These are phyloP conservation scores for Burhinus oedicnemus DNA, from an alignment of 2,113 vertebrate species.

Conservation along the genomic window DNA sequence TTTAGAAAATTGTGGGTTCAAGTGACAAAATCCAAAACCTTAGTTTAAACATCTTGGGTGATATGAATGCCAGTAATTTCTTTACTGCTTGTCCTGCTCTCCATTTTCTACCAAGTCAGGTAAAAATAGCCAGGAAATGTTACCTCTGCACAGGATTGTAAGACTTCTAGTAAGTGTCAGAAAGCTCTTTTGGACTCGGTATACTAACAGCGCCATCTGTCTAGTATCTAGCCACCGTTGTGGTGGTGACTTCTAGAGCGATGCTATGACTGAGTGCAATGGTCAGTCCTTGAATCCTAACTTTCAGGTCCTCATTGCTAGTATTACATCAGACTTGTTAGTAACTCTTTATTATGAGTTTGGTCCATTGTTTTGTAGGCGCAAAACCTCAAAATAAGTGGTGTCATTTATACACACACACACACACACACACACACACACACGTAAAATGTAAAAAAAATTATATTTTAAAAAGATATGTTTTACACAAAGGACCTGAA, in stretches of 20 bases:
- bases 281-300: background rate
- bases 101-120: background rate
- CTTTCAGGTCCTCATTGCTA: background rate
- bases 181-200: background rate
- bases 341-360: background rate
- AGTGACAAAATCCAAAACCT: background rate
- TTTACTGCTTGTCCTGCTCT: background rate
- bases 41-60: background rate
- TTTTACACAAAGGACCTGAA: background rate
- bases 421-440: too few relatives aligned
- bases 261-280: background rate
- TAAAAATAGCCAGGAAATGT: background rate
- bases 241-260: background rate
- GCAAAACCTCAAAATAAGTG: background rate
- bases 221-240: background rate
- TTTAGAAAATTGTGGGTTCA: background rate
- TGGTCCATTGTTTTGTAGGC: background rate
- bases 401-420: background rate
- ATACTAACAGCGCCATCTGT: accelerated
- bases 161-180: background rate
- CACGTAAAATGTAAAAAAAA: too few relatives aligned
- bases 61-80: background rate
- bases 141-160: background rate
- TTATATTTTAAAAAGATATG: too few relatives aligned
- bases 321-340: background rate